A percentile compares a stretch with the other conserved stretches of the same genome.
Conservation (phyloP, 2,113 vertebrate genomes). For the Alectura lathami region DNA sequence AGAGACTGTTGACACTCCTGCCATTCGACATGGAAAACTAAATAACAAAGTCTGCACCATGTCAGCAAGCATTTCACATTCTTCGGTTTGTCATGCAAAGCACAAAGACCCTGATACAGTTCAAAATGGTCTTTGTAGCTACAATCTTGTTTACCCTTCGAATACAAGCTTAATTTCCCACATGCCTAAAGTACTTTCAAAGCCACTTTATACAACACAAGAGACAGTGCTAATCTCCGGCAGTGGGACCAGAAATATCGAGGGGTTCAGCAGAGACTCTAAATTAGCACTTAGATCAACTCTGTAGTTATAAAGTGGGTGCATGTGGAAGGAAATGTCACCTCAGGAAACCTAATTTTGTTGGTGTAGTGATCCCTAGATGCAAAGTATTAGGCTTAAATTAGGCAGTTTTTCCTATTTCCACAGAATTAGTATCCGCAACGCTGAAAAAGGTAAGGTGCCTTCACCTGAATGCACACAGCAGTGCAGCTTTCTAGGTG, state of each 20-base stretch:
- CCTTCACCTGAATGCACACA: accelerated
- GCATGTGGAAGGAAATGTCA: not conserved
- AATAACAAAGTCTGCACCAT: slow-evolving; percentile 58
- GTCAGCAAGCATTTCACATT: slow-evolving; percentile 59
- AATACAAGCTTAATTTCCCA: slow-evolving; percentile 52
- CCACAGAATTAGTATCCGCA: not conserved
- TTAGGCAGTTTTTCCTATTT: not conserved
- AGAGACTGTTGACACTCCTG: slow-evolving; percentile 54
- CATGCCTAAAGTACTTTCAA: slow-evolving; percentile 42
- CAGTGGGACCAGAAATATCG: not conserved
- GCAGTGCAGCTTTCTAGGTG: not conserved
- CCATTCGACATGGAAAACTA: slow-evolving; percentile 63
- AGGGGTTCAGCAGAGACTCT: slow-evolving; percentile 5
- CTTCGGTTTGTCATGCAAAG: slow-evolving; percentile 60
- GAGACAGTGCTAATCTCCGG: slow-evolving; percentile 31
- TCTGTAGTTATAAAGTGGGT: not conserved
- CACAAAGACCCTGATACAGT: slow-evolving; percentile 45
- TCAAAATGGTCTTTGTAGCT: slow-evolving; percentile 56
- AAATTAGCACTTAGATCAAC: not conserved
- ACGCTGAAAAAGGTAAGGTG: not conserved
- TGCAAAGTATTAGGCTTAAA: not conserved
- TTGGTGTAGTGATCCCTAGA: not conserved
- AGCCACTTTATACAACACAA: slow-evolving; percentile 28
- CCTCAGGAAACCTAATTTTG: not conserved
- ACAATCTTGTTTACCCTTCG: slow-evolving; percentile 50